Evolutionary conservation across 2,888 invertebrate genomes (phyloP).

Genomic region (Hemicrepidius hirtus): DNA sequence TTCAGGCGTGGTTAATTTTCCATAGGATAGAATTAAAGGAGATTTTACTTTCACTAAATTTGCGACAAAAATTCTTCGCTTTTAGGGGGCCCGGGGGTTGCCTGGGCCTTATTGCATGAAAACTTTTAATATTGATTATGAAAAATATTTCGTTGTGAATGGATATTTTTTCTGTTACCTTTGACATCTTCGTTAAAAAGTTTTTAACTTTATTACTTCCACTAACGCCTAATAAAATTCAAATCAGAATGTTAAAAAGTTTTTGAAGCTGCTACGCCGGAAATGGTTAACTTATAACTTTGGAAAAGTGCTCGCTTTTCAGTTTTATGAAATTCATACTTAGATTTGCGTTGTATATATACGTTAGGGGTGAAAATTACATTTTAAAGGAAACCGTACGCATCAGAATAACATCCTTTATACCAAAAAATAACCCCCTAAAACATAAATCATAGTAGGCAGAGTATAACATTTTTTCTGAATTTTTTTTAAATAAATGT

Average conservation of each 20-base stretch:
- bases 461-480: no score
- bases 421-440: background rate
- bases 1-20: no score
- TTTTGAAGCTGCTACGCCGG: constrained; percentile 48
- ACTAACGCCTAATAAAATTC: constrained; percentile 49
- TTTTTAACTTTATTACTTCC: constrained; percentile 45
- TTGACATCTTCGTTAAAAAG: constrained; percentile 45
- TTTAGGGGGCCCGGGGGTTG: no score
- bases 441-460: no score
- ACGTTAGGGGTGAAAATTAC: constrained; percentile 40
- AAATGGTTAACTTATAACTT: constrained; percentile 46
- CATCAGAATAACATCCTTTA: constrained; percentile 28
- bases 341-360: constrained; percentile 23
- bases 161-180: background rate
- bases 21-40: no score
- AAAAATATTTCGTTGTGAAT: background rate
- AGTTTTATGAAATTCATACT: constrained; percentile 45
- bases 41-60: no score
- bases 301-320: constrained; percentile 28
- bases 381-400: constrained; percentile 37
- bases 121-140: no score
- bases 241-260: constrained; percentile 49
- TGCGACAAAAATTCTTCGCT: no score
- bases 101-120: no score
- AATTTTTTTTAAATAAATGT: no score